phyloP scores from a whole-genome alignment of 2,797 vertebrate species.

The Arctocebus calabarensis region DNA sequence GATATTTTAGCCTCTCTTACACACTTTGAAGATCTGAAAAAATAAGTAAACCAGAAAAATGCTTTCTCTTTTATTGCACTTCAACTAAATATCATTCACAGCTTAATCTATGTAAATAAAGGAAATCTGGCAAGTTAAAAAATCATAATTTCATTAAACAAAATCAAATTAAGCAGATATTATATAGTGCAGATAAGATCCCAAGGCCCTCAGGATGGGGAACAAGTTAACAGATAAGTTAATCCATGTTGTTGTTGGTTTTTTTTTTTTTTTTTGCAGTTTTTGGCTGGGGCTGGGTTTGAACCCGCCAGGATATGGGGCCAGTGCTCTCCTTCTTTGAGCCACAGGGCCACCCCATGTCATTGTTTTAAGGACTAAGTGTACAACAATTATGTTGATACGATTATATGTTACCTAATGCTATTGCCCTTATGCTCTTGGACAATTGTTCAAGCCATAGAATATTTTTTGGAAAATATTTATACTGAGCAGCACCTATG shows the following conservation, averaged over 20 bases:
- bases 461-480: slow-evolving; percentile 48
- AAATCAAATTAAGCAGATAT: neutral
- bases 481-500: neutral
- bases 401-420: slow-evolving; percentile 51
- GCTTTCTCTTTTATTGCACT: neutral
- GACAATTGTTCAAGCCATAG: slow-evolving; percentile 49
- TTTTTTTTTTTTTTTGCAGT: no score
- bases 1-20: neutral
- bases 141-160: neutral
- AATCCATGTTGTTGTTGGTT: neutral
- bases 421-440: neutral
- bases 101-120: slow-evolving; percentile 35
- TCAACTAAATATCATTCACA: neutral
- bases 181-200: neutral
- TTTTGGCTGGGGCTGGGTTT: no score
- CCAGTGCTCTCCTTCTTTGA: no score
- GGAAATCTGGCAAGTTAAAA: neutral
- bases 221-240: neutral
- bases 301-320: no score
- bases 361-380: neutral
- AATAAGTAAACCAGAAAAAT: neutral
- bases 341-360: no score
- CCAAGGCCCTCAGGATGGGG: neutral
- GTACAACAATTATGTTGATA: neutral
- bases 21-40: neutral